Evolutionary conservation across 1,140 invertebrate genomes (phyloP), one percentile per base, ranked within the genome.

Genomic region (Pogonomyrmex barbatus): DNA sequence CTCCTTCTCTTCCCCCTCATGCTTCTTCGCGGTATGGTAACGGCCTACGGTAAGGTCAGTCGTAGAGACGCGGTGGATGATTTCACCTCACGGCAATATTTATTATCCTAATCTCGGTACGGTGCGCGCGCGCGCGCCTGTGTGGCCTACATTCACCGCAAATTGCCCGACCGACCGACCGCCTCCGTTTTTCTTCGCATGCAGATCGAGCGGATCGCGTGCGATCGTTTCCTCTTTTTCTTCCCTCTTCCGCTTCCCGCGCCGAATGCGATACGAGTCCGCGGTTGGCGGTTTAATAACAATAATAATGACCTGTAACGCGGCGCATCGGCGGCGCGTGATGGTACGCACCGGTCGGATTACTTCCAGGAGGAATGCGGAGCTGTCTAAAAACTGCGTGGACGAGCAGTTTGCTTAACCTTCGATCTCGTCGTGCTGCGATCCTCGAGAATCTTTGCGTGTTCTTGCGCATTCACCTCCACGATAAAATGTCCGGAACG

Each of bases 71-170:
- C 75, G 85, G 88, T 90, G 88, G 88, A 90, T 90, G 85, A 89
- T 90, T 90, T 90, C 88, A 89, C 88, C 88, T 87, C 88, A 84
- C 85, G 60, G 78, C 67, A 71, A 60, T 90, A 90, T 90, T 90
- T 90, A 90, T 90, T 90, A 90, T 87, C 88, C 89, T 90, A 90
- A 90, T 90, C 89, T 87, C 50, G 65, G 58, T 58, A 77, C 24
- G 52, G 39, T 54, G 62, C 30, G 52, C 81, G 67, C 71, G 77
- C 60, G 56, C 39, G 68, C 67, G 60, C 33, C 36, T 33, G 24
- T 78, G 78, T 87, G 88, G 89, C 89, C 88, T 90, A 90, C 88
- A 90, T 90, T 89, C 85, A 47, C 67, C 65, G 60, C 85, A 90
- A 89, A 89, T 90, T 89, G 85, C 85, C 42, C 75, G 79, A 62